Conservation (phyloP, 1,140 invertebrate genomes). For the Portunus trituberculatus region DNA sequence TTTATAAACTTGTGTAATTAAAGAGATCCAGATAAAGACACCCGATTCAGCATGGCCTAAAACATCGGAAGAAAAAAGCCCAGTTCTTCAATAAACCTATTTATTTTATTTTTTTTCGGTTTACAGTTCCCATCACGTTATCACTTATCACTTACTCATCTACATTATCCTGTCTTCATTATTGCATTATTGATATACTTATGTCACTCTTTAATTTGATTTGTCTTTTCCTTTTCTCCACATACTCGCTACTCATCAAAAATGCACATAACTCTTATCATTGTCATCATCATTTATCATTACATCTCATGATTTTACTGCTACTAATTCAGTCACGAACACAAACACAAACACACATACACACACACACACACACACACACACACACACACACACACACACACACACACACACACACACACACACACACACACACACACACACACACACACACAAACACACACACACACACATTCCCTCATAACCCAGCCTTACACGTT, state of each 20-base stretch:
- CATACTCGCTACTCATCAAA: not conserved
- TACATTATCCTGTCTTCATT: too few relatives aligned
- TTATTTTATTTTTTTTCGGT: too few relatives aligned
- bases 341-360: not conserved
- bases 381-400: not conserved
- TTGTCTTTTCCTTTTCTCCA: not conserved
- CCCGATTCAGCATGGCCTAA: not conserved
- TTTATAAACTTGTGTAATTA: not conserved
- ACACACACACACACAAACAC: not conserved
- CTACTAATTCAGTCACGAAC: not conserved
- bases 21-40: not conserved
- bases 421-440: conserved; percentile 44
- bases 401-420: conserved; percentile 38
- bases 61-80: not conserved
- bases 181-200: not conserved
- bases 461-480: not conserved
- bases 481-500: not conserved
- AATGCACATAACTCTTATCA: too few relatives aligned
- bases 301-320: too few relatives aligned
- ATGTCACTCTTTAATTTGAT: not conserved
- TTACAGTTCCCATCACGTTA: too few relatives aligned
- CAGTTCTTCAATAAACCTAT: not conserved
- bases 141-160: too few relatives aligned
- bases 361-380: conserved; percentile 43
- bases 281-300: too few relatives aligned